phyloP scores from a whole-genome alignment of 1,140 invertebrate genomes.

The Pteromalus puparum region DNA sequence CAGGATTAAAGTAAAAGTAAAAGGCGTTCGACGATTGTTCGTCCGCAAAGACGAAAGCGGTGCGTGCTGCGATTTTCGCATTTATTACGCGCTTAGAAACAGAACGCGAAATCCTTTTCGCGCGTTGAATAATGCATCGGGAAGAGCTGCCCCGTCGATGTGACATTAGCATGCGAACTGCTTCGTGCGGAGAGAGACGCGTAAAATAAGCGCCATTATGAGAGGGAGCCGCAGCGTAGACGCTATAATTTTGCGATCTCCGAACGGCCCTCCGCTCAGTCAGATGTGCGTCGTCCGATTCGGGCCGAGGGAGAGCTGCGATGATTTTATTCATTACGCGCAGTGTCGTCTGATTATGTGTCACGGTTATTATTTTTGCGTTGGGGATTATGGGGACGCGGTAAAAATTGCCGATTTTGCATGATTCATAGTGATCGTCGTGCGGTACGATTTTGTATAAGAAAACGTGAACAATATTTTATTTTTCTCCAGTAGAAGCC shows the following conservation, averaged over 20 bases:
- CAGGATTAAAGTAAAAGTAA: background rate
- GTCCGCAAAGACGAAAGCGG: no score
- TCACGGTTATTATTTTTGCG: background rate
- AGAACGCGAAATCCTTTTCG: background rate
- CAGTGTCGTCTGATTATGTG: background rate
- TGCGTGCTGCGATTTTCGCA: background rate
- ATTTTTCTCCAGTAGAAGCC: background rate
- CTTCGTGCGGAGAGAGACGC: background rate
- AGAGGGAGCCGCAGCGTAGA: background rate
- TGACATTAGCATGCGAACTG: slow-evolving; percentile 5
- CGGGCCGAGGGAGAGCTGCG: background rate
- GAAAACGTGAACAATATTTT: no score
- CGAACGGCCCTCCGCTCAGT: background rate
- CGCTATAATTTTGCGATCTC: slow-evolving; percentile 13
- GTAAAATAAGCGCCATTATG: background rate
- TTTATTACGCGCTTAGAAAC: background rate
- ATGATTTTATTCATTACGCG: background rate
- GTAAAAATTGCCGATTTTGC: no score
- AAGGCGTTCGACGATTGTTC: no score
- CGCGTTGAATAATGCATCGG: slow-evolving; percentile 33
- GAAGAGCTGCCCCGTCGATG: background rate
- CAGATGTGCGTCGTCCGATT: background rate
- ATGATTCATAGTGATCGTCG: no score
- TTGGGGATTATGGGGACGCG: no score
- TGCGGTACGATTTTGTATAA: no score